Conservation (phyloP, 2,113 vertebrate genomes). For the Phycodurus eques region DNA sequence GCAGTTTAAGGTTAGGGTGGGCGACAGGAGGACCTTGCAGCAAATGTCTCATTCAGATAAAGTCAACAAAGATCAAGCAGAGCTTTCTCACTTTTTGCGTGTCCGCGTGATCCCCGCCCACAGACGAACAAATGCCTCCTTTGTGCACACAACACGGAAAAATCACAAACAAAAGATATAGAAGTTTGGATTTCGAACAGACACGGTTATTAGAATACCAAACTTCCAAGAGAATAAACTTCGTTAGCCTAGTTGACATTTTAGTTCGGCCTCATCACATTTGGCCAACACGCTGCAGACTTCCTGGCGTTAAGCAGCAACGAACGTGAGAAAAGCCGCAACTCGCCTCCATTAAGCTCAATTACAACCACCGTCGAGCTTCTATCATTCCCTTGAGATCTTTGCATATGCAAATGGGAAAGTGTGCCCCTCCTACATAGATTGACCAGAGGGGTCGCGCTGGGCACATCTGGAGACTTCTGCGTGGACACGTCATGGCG, state of each 20-base stretch:
- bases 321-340: slow-evolving; percentile 64
- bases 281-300: slow-evolving; percentile 65
- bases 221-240: not conserved
- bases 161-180: not conserved
- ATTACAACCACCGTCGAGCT: slow-evolving; percentile 68
- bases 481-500: slow-evolving; percentile 39
- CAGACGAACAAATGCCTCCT: slow-evolving; percentile 43
- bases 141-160: not conserved
- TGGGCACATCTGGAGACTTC: not conserved
- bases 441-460: not conserved
- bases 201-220: too few species aligned
- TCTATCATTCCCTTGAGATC: slow-evolving; percentile 67
- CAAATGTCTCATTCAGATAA: slow-evolving; percentile 39
- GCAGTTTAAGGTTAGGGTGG: not conserved
- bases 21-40: not conserved
- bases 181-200: not conserved
- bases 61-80: slow-evolving; percentile 60
- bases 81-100: slow-evolving; percentile 48
- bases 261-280: slow-evolving; percentile 16
- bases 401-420: slow-evolving; percentile 73
- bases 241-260: not conserved
- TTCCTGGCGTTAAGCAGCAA: slow-evolving; percentile 58
- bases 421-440: slow-evolving; percentile 47
- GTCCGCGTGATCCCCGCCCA: not conserved
- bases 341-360: slow-evolving; percentile 66